A percentile compares a stretch with the other conserved stretches of the same genome.
Evolutionary conservation across 2,888 invertebrate species (phyloP).

Genomic region (Dryadula phaetusa): DNA sequence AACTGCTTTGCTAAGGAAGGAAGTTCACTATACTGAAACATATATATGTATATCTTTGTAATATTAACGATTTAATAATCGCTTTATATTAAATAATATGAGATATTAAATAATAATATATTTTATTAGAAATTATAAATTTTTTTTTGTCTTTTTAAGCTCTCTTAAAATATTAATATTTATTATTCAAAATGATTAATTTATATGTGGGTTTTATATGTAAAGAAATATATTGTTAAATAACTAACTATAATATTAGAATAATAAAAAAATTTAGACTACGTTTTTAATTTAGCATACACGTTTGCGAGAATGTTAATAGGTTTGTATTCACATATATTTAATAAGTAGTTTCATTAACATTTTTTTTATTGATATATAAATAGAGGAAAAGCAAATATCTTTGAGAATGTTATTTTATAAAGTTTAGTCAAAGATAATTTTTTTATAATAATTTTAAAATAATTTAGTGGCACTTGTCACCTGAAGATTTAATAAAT

Average conservation of each 20-base stretch:
- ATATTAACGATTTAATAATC: too few relatives aligned
- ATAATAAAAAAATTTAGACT: neutral
- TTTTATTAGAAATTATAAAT: too few relatives aligned
- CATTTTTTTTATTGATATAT: neutral
- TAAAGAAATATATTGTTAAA: neutral
- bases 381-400: slow-evolving; percentile 1
- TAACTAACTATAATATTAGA: neutral
- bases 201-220: too few relatives aligned
- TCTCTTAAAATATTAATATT: too few relatives aligned
- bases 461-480: too few relatives aligned
- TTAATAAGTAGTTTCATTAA: slow-evolving; percentile 5
- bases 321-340: neutral
- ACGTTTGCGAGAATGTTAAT: slow-evolving; percentile 7
- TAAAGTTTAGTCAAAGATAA: neutral
- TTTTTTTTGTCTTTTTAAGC: neutral
- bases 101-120: too few relatives aligned
- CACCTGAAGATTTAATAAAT: too few relatives aligned
- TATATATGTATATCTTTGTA: too few relatives aligned
- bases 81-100: too few relatives aligned
- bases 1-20: too few relatives aligned
- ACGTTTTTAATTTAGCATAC: neutral
- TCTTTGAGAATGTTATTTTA: neutral
- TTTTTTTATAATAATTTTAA: neutral
- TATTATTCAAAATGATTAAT: too few relatives aligned
- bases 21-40: too few relatives aligned